Conservation (phyloP, 2,113 vertebrate species). For the Dipodomys spectabilis region DNA sequence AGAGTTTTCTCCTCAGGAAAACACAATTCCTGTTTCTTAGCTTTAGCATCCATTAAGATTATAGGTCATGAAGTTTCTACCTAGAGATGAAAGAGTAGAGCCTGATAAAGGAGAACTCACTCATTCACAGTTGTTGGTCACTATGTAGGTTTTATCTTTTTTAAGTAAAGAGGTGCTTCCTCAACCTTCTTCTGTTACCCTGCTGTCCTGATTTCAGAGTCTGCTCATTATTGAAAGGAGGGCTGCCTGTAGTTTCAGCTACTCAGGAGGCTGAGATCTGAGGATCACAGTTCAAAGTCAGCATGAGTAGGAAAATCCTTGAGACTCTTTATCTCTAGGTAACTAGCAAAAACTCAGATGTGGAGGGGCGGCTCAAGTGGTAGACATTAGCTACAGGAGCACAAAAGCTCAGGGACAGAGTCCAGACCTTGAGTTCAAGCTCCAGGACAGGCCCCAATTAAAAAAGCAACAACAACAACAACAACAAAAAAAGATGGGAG, state of each 20-base stretch:
- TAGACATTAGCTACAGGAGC: no score
- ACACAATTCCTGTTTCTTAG: slow-evolving; percentile 58
- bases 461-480: no score
- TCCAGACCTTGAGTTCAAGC: no score
- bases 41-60: slow-evolving; percentile 56
- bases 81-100: slow-evolving; percentile 36
- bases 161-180: background rate
- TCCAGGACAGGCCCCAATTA: no score
- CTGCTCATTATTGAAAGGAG: background rate
- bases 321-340: no score
- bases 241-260: no score
- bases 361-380: no score
- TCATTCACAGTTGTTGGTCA: background rate
- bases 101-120: background rate
- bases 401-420: no score
- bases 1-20: slow-evolving; percentile 8
- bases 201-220: background rate
- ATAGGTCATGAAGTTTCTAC: slow-evolving; percentile 63
- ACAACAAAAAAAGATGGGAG: background rate
- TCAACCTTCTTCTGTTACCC: background rate
- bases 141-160: background rate
- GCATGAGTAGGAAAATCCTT: no score
- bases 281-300: no score
- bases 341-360: no score
- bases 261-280: no score